phyloP scores from a whole-genome alignment of 2,888 invertebrate species.

The Stomorhina lunata region DNA sequence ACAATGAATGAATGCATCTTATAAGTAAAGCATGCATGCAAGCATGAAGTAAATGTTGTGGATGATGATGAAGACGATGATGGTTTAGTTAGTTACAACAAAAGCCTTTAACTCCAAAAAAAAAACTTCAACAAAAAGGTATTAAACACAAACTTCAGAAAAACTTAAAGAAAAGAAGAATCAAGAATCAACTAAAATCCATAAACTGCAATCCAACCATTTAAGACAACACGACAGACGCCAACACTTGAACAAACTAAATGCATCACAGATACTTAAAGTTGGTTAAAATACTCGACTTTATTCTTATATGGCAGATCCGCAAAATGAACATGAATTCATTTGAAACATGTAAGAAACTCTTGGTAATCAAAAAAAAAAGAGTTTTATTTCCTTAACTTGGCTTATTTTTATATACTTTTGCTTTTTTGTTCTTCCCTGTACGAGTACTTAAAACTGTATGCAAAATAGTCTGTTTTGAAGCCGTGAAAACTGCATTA shows the following conservation, averaged over 20 bases:
- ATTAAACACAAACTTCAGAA: slow-evolving; percentile 12
- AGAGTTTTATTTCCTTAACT: slow-evolving; percentile 33
- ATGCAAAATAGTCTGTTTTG: slow-evolving; percentile 62
- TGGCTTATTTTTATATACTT: neutral
- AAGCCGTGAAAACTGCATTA: slow-evolving; percentile 64
- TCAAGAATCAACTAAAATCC: slow-evolving; percentile 5
- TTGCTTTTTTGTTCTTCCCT: neutral
- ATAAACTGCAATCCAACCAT: neutral
- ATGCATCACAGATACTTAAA: slow-evolving; percentile 21
- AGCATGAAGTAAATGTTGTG: slow-evolving; percentile 54
- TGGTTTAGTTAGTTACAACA: slow-evolving; percentile 37
- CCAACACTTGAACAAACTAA: slow-evolving; percentile 63
- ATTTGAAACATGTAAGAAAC: slow-evolving; percentile 44
- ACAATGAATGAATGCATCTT: slow-evolving; percentile 64
- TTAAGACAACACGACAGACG: slow-evolving; percentile 59
- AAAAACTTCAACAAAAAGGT: slow-evolving; percentile 31
- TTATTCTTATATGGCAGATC: slow-evolving; percentile 29
- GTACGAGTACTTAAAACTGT: slow-evolving; percentile 32
- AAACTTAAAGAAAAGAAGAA: slow-evolving; percentile 7
- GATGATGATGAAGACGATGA: slow-evolving; percentile 48
- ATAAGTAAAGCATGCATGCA: slow-evolving; percentile 35
- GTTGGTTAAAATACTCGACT: slow-evolving; percentile 33
- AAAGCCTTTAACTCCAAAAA: slow-evolving; percentile 36
- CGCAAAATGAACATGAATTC: slow-evolving; percentile 32
- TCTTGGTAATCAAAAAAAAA: neutral